These are phyloP conservation scores for Galeopsomyia nigrocyanea DNA, from an alignment of 2,888 invertebrate genomes.

Conservation along the genomic window DNA sequence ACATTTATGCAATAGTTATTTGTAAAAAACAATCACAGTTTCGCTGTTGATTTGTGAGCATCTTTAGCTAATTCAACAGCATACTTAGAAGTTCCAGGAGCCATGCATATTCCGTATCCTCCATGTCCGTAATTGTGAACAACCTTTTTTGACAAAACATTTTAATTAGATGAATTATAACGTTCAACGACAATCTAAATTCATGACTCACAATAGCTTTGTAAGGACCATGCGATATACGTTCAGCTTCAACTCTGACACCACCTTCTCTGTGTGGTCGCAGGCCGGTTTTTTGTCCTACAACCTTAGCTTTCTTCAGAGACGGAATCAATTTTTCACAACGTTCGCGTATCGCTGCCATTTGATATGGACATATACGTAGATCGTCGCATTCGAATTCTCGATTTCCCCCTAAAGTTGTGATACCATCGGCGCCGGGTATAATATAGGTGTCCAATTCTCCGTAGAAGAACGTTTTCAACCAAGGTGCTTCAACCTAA, in stretches of 20 bases:
- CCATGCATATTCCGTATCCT: conserved; percentile 91
- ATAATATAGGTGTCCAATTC: conserved; percentile 90
- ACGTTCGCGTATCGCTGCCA: conserved; percentile 82
- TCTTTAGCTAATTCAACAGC: conserved; percentile 80
- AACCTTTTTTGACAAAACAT: conserved; percentile 64
- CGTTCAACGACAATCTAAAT: not conserved
- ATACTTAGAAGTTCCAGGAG: conserved; percentile 87
- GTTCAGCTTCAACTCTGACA: conserved; percentile 81
- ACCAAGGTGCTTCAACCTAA: conserved; percentile 87
- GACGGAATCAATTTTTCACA: conserved; percentile 83
- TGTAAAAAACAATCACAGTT: conserved; percentile 37
- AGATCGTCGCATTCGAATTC: conserved; percentile 84
- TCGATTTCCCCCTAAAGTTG: conserved; percentile 88
- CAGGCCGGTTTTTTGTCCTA: conserved; percentile 73
- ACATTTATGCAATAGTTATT: too few species aligned
- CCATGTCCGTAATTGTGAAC: conserved; percentile 97
- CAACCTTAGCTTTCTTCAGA: conserved; percentile 67
- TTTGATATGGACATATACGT: conserved; percentile 79
- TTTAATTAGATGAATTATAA: conserved; percentile 10
- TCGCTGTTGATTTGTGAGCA: conserved; percentile 62
- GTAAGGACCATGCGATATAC: conserved; percentile 50
- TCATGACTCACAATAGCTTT: conserved; percentile 53
- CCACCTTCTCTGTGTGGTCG: conserved; percentile 84
- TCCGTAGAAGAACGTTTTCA: conserved; percentile 89
- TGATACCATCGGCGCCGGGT: conserved; percentile 79